phyloP scores from a whole-genome alignment of 2,888 invertebrate species.

The Drosophila kuntzei region DNA sequence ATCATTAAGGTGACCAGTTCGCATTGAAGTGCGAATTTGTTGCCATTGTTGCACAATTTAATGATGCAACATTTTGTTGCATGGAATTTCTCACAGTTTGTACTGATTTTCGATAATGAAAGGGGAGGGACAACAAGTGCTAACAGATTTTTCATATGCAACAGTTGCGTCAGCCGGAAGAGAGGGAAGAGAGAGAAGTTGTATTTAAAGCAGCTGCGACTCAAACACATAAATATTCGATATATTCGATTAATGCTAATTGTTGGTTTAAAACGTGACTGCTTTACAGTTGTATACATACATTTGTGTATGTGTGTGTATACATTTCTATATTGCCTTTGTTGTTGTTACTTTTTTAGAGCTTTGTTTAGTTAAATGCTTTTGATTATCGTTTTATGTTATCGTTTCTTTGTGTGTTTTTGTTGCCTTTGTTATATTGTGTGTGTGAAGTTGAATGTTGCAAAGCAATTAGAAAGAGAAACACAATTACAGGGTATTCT shows the following conservation, averaged over 20 bases:
- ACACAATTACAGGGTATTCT: background rate
- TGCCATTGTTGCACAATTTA: no score
- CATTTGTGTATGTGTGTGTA: background rate
- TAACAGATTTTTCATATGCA: no score
- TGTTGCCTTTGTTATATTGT: conserved; percentile 38
- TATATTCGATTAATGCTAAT: conserved; percentile 8
- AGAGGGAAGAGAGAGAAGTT: background rate
- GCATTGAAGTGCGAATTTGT: no score
- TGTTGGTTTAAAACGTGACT: conserved; percentile 17
- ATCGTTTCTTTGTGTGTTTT: conserved; percentile 15
- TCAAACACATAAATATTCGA: background rate
- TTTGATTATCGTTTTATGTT: conserved; percentile 43
- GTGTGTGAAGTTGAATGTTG: conserved; percentile 6
- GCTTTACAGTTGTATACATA: conserved; percentile 3
- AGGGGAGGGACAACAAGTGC: no score
- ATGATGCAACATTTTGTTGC: no score
- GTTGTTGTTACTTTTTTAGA: conserved; percentile 11
- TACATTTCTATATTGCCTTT: background rate
- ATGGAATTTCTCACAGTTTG: no score
- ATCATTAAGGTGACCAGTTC: no score
- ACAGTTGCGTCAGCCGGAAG: no score
- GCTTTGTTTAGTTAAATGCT: conserved; percentile 47
- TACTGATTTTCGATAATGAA: no score
- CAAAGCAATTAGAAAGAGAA: background rate
- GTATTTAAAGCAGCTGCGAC: background rate